Conservation (phyloP, 1,140 invertebrate genomes). For the Drosophila pseudoobscura region DNA sequence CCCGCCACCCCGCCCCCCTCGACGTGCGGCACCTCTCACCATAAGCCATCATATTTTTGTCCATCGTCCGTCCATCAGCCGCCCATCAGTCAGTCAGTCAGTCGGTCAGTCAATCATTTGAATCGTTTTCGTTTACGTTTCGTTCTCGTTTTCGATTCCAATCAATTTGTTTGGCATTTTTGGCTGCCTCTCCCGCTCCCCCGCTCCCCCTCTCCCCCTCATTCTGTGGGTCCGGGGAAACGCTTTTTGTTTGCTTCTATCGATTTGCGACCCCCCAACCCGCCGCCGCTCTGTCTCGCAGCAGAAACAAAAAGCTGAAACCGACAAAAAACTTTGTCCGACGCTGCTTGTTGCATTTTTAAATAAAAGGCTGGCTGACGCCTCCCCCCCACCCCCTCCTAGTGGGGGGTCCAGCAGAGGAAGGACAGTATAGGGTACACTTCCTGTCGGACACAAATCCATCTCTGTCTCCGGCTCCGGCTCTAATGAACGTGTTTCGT, state of each 20-base stretch:
- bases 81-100: constrained; percentile 29
- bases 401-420: no score
- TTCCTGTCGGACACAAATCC: neutral
- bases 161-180: constrained; percentile 81
- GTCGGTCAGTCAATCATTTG: constrained; percentile 77
- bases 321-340: constrained; percentile 25
- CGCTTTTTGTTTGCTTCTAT: constrained; percentile 48
- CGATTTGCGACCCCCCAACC: constrained; percentile 37
- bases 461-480: constrained; percentile 4
- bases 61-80: constrained; percentile 26
- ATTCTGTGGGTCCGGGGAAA: constrained; percentile 8
- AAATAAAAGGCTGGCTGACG: constrained; percentile 42
- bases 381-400: no score
- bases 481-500: neutral
- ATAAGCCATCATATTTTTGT: constrained; percentile 43
- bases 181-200: constrained; percentile 47
- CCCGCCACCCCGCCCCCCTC: constrained; percentile 1
- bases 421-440: no score
- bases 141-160: constrained; percentile 81
- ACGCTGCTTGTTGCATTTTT: constrained; percentile 76
- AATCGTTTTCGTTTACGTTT: constrained; percentile 81
- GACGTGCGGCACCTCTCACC: constrained; percentile 5
- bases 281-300: constrained; percentile 12
- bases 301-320: constrained; percentile 23
- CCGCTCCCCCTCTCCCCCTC: neutral